These are phyloP conservation scores for Gasterosteus aculeatus DNA, from an alignment of 2,113 vertebrate species.

Conservation along the genomic window DNA sequence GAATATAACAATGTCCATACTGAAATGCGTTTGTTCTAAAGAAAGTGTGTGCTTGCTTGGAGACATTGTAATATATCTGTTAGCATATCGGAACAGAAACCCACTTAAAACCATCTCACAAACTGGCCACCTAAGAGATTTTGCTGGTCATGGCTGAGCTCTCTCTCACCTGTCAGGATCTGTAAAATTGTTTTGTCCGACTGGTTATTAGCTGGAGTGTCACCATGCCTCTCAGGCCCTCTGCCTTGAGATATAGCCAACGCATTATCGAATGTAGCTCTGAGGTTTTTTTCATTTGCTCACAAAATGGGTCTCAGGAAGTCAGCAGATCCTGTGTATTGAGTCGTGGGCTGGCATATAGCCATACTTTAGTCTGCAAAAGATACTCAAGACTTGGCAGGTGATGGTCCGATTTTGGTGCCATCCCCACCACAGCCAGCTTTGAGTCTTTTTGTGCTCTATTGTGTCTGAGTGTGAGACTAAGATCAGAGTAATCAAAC, in stretches of 20 bases:
- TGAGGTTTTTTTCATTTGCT: not conserved
- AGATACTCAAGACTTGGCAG: not conserved
- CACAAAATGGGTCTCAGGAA: not conserved
- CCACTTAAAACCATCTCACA: constrained; percentile 11
- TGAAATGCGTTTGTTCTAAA: not conserved
- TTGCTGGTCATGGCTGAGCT: constrained; percentile 68
- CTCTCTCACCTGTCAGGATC: constrained; percentile 82
- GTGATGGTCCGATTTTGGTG: not conserved
- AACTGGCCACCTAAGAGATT: constrained; percentile 71
- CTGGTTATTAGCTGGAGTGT: constrained; percentile 71
- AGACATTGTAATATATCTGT: constrained; percentile 36
- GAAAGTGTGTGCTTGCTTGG: constrained; percentile 3
- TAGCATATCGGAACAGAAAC: constrained; percentile 15
- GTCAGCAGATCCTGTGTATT: not conserved
- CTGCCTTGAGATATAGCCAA: constrained; percentile 6
- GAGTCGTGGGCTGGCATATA: not conserved
- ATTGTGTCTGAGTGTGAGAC: not conserved
- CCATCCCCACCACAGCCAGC: not conserved
- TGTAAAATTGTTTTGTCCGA: constrained; percentile 69
- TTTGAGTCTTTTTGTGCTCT: not conserved
- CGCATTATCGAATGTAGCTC: not conserved
- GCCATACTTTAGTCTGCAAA: not conserved
- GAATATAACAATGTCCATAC: constrained; percentile 1
- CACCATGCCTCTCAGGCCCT: constrained; percentile 10
- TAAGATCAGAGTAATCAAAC: not conserved